Evolutionary conservation across 2,888 invertebrate genomes (phyloP).

Genomic region (Amiota minor): DNA sequence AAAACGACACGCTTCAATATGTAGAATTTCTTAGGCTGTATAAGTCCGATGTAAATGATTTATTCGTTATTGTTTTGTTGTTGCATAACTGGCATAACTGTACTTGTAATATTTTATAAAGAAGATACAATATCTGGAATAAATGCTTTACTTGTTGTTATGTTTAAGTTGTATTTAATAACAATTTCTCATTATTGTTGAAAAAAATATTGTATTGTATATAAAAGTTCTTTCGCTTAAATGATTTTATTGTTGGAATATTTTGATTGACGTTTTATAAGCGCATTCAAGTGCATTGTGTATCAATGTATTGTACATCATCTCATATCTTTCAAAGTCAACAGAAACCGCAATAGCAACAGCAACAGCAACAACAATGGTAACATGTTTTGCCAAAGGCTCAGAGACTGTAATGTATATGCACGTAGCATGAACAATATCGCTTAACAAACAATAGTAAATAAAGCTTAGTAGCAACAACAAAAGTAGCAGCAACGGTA

Average conservation of each 20-base stretch:
- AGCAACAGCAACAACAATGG: constrained; percentile 2
- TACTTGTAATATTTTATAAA: too few species aligned
- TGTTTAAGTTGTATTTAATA: background rate
- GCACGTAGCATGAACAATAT: background rate
- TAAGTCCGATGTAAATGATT: too few species aligned
- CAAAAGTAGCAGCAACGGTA: background rate
- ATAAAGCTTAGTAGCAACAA: background rate
- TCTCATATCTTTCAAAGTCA: background rate
- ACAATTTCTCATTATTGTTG: background rate
- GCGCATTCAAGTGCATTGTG: background rate
- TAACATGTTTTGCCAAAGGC: background rate
- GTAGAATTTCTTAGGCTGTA: too few species aligned
- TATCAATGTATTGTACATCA: background rate
- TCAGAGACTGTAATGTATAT: too few species aligned
- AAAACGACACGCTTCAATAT: too few species aligned
- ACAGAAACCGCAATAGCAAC: background rate
- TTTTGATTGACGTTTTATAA: background rate
- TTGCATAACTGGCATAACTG: too few species aligned
- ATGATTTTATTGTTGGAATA: too few species aligned
- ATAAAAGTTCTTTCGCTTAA: too few species aligned
- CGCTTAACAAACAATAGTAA: background rate
- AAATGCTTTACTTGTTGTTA: too few species aligned
- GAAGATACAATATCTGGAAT: too few species aligned
- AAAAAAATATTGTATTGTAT: too few species aligned
- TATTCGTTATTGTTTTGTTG: too few species aligned